Evolutionary conservation across 2,113 vertebrate species (phyloP), one percentile per base, ranked within the genome.

Genomic region (Aplodontia rufa): DNA sequence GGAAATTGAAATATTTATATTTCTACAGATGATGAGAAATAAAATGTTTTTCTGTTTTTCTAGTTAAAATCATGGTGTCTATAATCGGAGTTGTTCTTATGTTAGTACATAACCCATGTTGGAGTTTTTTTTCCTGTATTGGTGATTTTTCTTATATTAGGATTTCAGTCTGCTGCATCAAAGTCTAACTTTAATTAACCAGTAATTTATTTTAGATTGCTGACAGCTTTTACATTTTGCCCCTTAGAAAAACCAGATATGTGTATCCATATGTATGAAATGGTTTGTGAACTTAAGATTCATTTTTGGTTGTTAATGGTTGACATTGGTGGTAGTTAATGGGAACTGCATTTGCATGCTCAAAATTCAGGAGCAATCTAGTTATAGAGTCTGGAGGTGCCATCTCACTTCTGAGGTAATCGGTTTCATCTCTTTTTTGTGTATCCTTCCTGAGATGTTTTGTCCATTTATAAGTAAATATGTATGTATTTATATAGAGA

Each of bases 1-100:
- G 6, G 19, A 82, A 88, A 51, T 90, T 55, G 35, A 95, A 96
- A 85, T 92, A 85, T 64, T 95, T 80, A 84, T 45, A 40, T 84
- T 84, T 94, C 51, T 96, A 71, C 6, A 55, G 51, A 88, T 91
- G 14, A 49, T 74, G 9, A 35, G 49, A 88, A 95, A 58, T 85
- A 93, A 90, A 88, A 93, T 89, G 40, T 86, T 8, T 74, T 79
- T 91, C 16, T 87, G 91, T 93, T 95, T 94, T 92, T 93, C 66
- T 95, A 87, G 20, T 60, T 85, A 80, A 66, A 26, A 69, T 45
- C 37, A 35, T 88, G 45, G 0, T 91, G 55, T 84, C 24, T 76
- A 28, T 90, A 76, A 72, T n/a, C n/a, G n/a, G n/a, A n/a, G n/a
- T n/a, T 92, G 16, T 81, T 91, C 47, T 79, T 89, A 68, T 53